These are phyloP conservation scores for Xenus cinereus DNA, from an alignment of 2,113 vertebrate genomes.

Conservation along the genomic window DNA sequence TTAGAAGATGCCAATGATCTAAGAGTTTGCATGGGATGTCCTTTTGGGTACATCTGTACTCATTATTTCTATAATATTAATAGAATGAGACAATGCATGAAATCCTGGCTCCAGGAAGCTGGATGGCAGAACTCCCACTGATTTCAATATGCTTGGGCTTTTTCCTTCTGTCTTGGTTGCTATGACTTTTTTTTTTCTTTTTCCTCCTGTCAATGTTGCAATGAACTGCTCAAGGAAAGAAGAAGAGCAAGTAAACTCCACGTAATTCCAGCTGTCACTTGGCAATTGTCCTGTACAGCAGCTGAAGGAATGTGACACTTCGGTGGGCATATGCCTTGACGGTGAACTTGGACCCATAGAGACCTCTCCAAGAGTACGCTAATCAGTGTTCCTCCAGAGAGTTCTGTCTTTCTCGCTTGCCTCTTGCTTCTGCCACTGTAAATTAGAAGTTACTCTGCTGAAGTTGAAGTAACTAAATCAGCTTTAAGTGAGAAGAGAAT, in stretches of 20 bases:
- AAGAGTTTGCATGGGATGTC: slow-evolving; percentile 14
- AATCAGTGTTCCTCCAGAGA: not conserved
- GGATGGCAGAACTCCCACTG: slow-evolving; percentile 14
- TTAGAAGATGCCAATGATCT: slow-evolving; percentile 1
- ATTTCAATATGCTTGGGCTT: not conserved
- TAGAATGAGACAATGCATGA: slow-evolving; percentile 47
- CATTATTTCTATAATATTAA: slow-evolving; percentile 37
- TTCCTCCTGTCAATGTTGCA: not conserved
- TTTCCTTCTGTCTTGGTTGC: slow-evolving; percentile 20
- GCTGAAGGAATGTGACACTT: not conserved
- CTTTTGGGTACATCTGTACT: slow-evolving; percentile 19
- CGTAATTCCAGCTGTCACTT: not conserved
- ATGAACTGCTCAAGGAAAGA: not conserved
- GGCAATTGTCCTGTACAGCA: not conserved
- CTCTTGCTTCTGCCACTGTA: not conserved
- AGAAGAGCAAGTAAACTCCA: not conserved
- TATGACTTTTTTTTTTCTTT: not conserved
- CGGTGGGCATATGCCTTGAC: not conserved
- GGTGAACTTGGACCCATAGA: not conserved
- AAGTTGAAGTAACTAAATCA: not conserved
- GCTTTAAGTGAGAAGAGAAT: not conserved
- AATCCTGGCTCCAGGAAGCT: slow-evolving; percentile 31
- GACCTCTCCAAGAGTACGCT: not conserved
- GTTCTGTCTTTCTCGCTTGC: not conserved
- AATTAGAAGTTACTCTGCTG: not conserved